A percentile compares a stretch with the other conserved stretches of the same genome.
These are phyloP conservation scores for Teleogryllus oceanicus DNA, from an alignment of 2,888 invertebrate genomes.

Conservation along the genomic window DNA sequence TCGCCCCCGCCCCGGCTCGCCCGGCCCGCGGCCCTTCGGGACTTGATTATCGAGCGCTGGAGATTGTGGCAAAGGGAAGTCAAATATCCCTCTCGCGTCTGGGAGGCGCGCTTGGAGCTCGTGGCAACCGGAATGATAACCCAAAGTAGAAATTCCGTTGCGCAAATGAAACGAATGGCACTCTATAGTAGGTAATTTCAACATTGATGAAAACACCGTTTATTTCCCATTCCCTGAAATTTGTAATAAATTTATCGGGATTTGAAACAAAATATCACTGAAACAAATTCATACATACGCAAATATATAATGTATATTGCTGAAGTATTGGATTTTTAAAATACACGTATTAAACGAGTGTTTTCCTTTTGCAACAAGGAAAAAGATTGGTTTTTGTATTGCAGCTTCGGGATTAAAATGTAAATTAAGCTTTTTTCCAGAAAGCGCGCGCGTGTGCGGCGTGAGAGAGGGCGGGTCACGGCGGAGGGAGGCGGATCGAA, in stretches of 20 bases:
- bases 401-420: not conserved
- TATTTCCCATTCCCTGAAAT: not conserved
- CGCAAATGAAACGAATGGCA: not conserved
- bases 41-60: too few species aligned
- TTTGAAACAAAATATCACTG: conserved; percentile 8
- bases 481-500: too few species aligned
- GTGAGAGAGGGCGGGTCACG: not conserved
- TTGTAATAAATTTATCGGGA: not conserved
- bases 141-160: too few species aligned
- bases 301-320: not conserved
- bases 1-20: too few species aligned
- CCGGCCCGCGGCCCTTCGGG: too few species aligned
- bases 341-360: not conserved
- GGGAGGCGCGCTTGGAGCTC: too few species aligned
- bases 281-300: not conserved
- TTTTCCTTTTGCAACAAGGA: not conserved
- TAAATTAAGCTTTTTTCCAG: not conserved
- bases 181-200: not conserved
- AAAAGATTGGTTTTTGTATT: not conserved
- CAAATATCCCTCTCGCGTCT: too few species aligned
- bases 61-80: too few species aligned
- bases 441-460: not conserved
- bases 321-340: not conserved
- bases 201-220: not conserved
- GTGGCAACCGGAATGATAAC: too few species aligned